phyloP scores from a whole-genome alignment of 2,888 invertebrate genomes.

The Piscicola geometra region DNA sequence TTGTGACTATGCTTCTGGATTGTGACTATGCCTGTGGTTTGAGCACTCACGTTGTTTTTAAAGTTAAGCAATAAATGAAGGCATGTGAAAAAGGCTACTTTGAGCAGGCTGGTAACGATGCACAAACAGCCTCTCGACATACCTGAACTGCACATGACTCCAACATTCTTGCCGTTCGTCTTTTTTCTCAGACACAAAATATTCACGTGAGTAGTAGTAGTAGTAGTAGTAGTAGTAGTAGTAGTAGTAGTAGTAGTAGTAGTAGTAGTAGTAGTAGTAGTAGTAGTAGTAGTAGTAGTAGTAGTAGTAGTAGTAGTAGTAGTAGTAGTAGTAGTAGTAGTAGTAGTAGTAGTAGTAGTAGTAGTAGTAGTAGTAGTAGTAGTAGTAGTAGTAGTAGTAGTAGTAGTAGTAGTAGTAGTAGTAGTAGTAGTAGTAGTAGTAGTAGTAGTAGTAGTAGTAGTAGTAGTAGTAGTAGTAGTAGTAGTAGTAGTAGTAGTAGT shows the following conservation, averaged over 20 bases:
- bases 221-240: background rate
- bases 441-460: background rate
- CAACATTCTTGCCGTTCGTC: background rate
- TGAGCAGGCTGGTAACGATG: no score
- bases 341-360: constrained; percentile 22
- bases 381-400: background rate
- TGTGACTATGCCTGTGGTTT: no score
- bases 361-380: background rate
- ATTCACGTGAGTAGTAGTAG: background rate
- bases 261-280: background rate
- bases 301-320: constrained; percentile 17
- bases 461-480: background rate
- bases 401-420: background rate
- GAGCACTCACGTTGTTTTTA: no score
- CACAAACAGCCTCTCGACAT: no score
- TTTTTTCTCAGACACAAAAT: background rate
- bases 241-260: background rate
- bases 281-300: constrained; percentile 17
- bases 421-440: background rate
- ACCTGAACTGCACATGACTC: no score
- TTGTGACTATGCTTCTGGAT: no score
- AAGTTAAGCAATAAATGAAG: no score
- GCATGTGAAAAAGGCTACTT: no score
- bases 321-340: constrained; percentile 23
- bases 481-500: background rate